Conservation (phyloP, 2,797 vertebrate genomes). For the Eulemur albifrons region DNA sequence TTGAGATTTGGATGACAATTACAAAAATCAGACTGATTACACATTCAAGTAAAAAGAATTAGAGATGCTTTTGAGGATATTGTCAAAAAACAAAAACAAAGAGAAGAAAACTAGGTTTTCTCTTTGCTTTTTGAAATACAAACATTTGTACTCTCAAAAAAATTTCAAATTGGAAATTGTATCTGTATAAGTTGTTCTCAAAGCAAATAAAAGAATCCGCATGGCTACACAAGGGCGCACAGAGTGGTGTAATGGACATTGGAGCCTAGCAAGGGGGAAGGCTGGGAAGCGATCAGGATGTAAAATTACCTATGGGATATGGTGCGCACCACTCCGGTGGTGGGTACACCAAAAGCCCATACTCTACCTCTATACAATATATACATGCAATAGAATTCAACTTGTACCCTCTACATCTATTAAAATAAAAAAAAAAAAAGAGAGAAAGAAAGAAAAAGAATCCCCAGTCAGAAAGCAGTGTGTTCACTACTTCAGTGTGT, state of each 20-base stretch:
- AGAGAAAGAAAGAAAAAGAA: background rate
- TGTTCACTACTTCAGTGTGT: background rate
- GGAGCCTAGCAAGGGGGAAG: too few species aligned
- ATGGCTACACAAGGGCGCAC: too few species aligned
- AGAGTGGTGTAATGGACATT: too few species aligned
- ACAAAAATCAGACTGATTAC: background rate
- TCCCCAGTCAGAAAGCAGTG: background rate
- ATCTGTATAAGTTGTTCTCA: slow-evolving; percentile 1
- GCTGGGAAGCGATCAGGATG: background rate
- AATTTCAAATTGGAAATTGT: background rate
- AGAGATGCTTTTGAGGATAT: background rate
- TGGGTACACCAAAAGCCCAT: background rate
- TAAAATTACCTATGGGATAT: background rate
- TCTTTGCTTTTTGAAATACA: background rate
- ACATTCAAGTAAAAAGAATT: background rate
- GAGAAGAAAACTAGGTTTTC: background rate
- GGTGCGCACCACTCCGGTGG: too few species aligned
- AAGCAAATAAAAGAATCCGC: slow-evolving; percentile 6
- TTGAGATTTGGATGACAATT: background rate
- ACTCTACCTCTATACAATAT: background rate
- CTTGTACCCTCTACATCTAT: background rate
- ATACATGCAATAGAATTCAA: background rate
- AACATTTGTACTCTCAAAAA: background rate
- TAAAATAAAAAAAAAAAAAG: too few species aligned
- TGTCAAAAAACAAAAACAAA: background rate